Base-by-base conservation (phyloP, 53 echinoderm and acorn worm genomes). In the Holothuria scabra region DNA sequence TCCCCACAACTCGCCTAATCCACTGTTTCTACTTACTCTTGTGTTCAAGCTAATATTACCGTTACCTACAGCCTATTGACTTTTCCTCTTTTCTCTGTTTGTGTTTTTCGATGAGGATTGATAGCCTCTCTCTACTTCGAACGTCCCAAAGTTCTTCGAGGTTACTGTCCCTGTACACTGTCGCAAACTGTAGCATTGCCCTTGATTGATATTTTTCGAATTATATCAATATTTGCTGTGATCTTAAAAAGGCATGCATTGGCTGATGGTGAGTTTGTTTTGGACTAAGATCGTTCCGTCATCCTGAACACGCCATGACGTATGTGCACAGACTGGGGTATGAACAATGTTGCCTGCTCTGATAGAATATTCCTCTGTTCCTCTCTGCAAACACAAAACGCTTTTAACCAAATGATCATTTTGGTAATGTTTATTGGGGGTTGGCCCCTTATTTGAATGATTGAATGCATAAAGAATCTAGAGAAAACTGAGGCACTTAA, bases 101-200 rank as follows among this genome's bases (percentile, higher is more conserved):
- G 70, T 70, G 25, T 70, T 70, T 70, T 44, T 46, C 70, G 46
- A 41, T 38, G 22, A 41, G 6, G 70, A 70, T 70, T 70, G 70
- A 70, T 70, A 46, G 46, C 44, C 46, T 70, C 12, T 70, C 34
- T 70, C 44, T 28, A 34, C 14, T 67, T 67, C 20, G 37, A 33
- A 67, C 34, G 32, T 38, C 68, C 68, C 68, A 11, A 16, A 31
- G 30, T 67, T 67, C 37, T 64, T 64, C 34, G 33, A 38, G 70
- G 70, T 70, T 70, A 70, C 70, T 70, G 70, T 70, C 70, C 70
- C 46, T 70, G 20, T 38, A 70, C 41, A 18, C 20, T 70, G 44
- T 70, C 70, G n/a, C 70, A 70, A 70, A 70, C 41, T 70, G 70
- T 70, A 70, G 70, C 70, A 70, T n/a, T 70, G 70, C 23, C 44